These are phyloP conservation scores for Anolis sagrei DNA, from an alignment of 2,113 vertebrate genomes.

Conservation along the genomic window DNA sequence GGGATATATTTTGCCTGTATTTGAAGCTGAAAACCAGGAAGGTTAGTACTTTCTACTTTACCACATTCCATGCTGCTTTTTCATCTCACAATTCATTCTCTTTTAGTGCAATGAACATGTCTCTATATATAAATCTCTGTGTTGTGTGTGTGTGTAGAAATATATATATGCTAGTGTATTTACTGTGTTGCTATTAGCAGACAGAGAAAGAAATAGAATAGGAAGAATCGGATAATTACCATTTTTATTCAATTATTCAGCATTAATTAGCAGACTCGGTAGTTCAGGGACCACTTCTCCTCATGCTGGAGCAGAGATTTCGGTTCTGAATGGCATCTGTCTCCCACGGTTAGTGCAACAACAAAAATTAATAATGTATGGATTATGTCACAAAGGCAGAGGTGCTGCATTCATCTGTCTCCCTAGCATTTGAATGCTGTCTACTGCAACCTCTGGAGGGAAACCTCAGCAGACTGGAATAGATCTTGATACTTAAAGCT, in stretches of 20 bases:
- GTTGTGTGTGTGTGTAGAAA: not conserved
- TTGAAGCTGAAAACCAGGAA: not conserved
- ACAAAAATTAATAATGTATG: constrained; percentile 66
- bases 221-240: constrained; percentile 52
- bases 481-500: constrained; percentile 43
- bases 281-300: constrained; percentile 49
- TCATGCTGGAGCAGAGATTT: constrained; percentile 54
- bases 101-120: constrained; percentile 37
- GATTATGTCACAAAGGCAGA: constrained; percentile 60
- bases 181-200: constrained; percentile 59
- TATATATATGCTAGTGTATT: not conserved
- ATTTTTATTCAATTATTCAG: constrained; percentile 71
- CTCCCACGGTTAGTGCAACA: constrained; percentile 57
- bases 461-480: constrained; percentile 37
- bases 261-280: constrained; percentile 66
- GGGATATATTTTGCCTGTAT: not conserved
- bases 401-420: constrained; percentile 56
- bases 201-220: constrained; percentile 41
- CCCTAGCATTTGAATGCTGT: constrained; percentile 35
- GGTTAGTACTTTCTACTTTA: not conserved
- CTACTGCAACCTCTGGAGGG: constrained; percentile 45
- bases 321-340: constrained; percentile 57
- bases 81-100: constrained; percentile 54
- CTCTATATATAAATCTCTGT: no score
- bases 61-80: constrained; percentile 9